Base-by-base conservation (phyloP, 2,888 invertebrate genomes). In the Metalampra italica region DNA sequence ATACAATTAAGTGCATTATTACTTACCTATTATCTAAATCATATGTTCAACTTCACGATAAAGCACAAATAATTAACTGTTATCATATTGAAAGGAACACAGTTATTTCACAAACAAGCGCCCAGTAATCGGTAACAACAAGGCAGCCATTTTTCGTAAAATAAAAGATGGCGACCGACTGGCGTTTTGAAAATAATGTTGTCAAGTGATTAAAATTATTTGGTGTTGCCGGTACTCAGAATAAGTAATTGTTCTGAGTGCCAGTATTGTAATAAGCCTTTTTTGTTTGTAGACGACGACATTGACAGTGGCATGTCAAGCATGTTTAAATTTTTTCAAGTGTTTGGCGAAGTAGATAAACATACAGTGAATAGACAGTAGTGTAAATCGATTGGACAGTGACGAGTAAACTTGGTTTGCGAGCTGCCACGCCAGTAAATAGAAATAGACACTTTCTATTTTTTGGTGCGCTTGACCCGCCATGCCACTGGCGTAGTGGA, bases 121-220 rank as follows among this genome's bases (percentile, higher is more conserved):
- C 81, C 77, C 80, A 80, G 79, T 83, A 85, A 75, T 86, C 82
- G 75, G 86, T 79, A 89, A 84, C 85, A 88, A 89, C 88, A 90
- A 82, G 84, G 81, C 80, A 82, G 87, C 88, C 88, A 89, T 89
- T 71, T 87, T 84, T 69, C 22, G 62, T 62, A 77, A 81, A 70
- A 22, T 62, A 77, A 81, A 70, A 22, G 22, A 22, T 22, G 22
- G 22, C 22, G 22, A 83, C 82, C 22, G 22, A 83, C 82, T 61
- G 43, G 42, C 46, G 32, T 43, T 43, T 22, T 22, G 22, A 22
- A n/a, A 9, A 4, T 14, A 3, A 9, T 57, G 51, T 71, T 71
- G 62, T 69, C 62, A 66, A 22, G 2, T 22, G 43, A 30, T 29
- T 12, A 48, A 2, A 45, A 44, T 57, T 46, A 45, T 38, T 22